phyloP scores from a whole-genome alignment of 2,113 vertebrate genomes.

The Sander lucioperca region DNA sequence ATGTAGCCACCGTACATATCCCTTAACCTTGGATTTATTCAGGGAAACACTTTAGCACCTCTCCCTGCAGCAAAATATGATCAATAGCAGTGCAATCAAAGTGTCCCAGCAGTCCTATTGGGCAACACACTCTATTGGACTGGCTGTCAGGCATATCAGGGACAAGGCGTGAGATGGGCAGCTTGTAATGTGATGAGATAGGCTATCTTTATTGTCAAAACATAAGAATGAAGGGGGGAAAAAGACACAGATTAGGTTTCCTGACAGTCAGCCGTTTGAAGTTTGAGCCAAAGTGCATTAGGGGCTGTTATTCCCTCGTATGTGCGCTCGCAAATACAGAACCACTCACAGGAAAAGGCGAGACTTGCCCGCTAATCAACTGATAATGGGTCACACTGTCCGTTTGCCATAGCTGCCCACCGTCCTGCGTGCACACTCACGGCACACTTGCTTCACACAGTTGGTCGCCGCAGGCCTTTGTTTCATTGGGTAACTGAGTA shows the following conservation, averaged over 20 bases:
- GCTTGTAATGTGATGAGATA: slow-evolving; percentile 84
- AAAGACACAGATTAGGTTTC: slow-evolving; percentile 83
- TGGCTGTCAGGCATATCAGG: slow-evolving; percentile 71
- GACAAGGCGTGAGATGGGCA: slow-evolving; percentile 79
- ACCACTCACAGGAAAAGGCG: slow-evolving; percentile 86
- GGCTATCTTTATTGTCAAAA: slow-evolving; percentile 88
- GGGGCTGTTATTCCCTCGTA: slow-evolving; percentile 78
- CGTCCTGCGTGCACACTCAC: slow-evolving; percentile 80
- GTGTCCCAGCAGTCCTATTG: slow-evolving; percentile 60
- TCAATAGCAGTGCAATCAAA: slow-evolving; percentile 55
- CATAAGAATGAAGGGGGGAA: slow-evolving; percentile 84
- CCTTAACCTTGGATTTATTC: slow-evolving; percentile 11
- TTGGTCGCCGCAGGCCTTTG: slow-evolving; percentile 41
- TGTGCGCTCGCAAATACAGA: slow-evolving; percentile 75
- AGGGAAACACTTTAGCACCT: slow-evolving; percentile 32
- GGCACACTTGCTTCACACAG: slow-evolving; percentile 83
- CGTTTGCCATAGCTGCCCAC: slow-evolving; percentile 63
- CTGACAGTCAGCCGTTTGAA: slow-evolving; percentile 84
- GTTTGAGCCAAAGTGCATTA: slow-evolving; percentile 87
- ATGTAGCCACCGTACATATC: background rate
- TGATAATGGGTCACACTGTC: slow-evolving; percentile 83
- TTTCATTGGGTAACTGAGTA: background rate
- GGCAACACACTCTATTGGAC: slow-evolving; percentile 60
- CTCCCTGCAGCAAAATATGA: slow-evolving; percentile 43
- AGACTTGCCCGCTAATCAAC: slow-evolving; percentile 86